Base-by-base conservation (phyloP, 2,113 vertebrate species). In the Nipponia nippon region DNA sequence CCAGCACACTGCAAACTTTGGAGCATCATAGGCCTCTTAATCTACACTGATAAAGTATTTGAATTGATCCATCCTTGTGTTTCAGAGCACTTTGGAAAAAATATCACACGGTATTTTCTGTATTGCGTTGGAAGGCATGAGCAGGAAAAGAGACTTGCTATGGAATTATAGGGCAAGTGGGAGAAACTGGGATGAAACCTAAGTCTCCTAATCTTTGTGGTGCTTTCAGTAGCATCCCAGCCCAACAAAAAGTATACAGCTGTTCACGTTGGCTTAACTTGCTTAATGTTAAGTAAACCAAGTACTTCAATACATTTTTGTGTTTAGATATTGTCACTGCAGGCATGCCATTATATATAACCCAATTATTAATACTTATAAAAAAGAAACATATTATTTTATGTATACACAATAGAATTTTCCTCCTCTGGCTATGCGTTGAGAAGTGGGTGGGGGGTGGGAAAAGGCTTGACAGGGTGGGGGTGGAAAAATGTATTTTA, bases 401-500 rank as follows among this genome's bases (percentile, higher is more conserved):
- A 71, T 2, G 1, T 80, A 55, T 11, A 6, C 1, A 0, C 21
- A 78, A 89, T 69, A 83, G 55, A 87, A 87, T 92, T 90, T 97
- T 93, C 30, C 38, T 90, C 1, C 26, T 76, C 72, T 78, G 63
- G 42, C 50, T 67, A 27, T 8, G 40, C 3, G 3, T 10, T 1
- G 11, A 84, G 67, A 78, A 85, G 59, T 4, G 73, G 30, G 36
- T 75, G 73, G 38, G 46, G 29, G 50, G 40, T 0, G 2, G 46
- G 50, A 87, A 87, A 81, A 69, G 20, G 34, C 81, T 87, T 95
- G 65, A 58, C 23, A 34, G 59, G 18, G 13, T 47, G 34, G 27
- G 70, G 21, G 56, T 59, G 29, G 25, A 75, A 85, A 95, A 89
- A 95, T 53, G 38, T 77, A 55, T 90, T 90, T 93, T 75, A 92